phyloP scores from a whole-genome alignment of 2,888 invertebrate genomes.

The Parascotia fuliginaria region DNA sequence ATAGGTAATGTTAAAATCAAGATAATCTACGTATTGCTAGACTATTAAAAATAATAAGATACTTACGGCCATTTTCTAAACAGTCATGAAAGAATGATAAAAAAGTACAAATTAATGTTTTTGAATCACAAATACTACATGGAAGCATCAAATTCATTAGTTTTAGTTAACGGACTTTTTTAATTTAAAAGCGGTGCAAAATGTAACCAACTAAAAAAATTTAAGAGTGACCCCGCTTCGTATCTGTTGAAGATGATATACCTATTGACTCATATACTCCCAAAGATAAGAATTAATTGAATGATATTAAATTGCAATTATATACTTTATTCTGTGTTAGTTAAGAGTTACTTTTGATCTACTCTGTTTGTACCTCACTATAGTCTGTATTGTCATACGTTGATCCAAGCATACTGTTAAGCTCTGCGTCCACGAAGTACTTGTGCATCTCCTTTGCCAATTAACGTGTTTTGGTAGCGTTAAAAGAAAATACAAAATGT shows the following conservation, averaged over 20 bases:
- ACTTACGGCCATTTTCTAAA: constrained; percentile 73
- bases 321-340: constrained; percentile 29
- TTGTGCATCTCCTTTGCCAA: constrained; percentile 91
- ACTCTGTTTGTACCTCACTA: constrained; percentile 76
- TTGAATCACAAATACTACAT: constrained; percentile 79
- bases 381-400: constrained; percentile 86
- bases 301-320: constrained; percentile 28
- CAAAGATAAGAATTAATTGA: constrained; percentile 13
- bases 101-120: constrained; percentile 60
- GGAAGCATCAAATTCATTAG: constrained; percentile 60
- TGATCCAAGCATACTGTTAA: constrained; percentile 90
- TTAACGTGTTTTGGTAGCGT: constrained; percentile 81
- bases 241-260: constrained; percentile 13
- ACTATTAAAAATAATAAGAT: constrained; percentile 32
- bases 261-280: constrained; percentile 19
- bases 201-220: constrained; percentile 19
- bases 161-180: constrained; percentile 24
- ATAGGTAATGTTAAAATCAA: background rate
- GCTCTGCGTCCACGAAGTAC: constrained; percentile 93
- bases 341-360: constrained; percentile 41
- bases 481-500: constrained; percentile 77
- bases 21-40: background rate
- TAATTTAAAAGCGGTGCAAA: constrained; percentile 24
- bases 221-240: constrained; percentile 23
- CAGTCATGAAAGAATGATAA: constrained; percentile 70